Base-by-base conservation (phyloP, 2,797 vertebrate species). In the Podarcis lilfordi region DNA sequence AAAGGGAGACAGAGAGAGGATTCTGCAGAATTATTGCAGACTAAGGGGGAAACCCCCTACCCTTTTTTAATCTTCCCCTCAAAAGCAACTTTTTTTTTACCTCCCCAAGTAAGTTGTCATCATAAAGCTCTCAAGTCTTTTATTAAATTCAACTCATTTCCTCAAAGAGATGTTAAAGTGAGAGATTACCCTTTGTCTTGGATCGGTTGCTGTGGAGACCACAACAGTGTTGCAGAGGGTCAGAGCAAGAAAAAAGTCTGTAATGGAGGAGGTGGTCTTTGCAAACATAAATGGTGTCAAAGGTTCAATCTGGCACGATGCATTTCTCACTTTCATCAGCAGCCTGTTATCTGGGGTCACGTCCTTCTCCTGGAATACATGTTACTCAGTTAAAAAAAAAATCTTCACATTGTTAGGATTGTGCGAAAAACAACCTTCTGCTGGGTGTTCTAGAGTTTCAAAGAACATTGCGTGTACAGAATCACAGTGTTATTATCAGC, bases 221-320 rank as follows among this genome's bases (percentile, higher is more conserved):
- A 99, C 95, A 93, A 99, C 99, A 0, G 98, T 98, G 96, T 99
- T 99, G 97, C 99, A 99, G 97, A 99, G 98, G 95, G 98, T 96
- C 69, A 99, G 97, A 91, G 98, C 98, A 91, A 99, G 96, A 91
- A 99, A 99, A 95, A 99, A 99, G 93, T 99, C 98, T 88, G 97
- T 97, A 94, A 98, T 95, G 77, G 96, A 95, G 27, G 94, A 88
- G 78, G 87, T 90, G 92, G 93, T 45, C 68, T 84, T 95, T 61
- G 4, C 23, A 3, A 85, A 78, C 5, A 55, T 61, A 84, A 92
- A 91, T 1, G 94, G 82, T 71, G 97, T 89, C 77, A 96, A 86
- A 5, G 90, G 91, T 88, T 97, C 96, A 79, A 94, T 92, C 90
- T 96, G 97, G 25, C 94, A 96, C 7, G 96, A 96, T 85, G 97